Evolutionary conservation across 2,888 invertebrate species (phyloP).

Genomic region (Ectemnius lituratus): DNA sequence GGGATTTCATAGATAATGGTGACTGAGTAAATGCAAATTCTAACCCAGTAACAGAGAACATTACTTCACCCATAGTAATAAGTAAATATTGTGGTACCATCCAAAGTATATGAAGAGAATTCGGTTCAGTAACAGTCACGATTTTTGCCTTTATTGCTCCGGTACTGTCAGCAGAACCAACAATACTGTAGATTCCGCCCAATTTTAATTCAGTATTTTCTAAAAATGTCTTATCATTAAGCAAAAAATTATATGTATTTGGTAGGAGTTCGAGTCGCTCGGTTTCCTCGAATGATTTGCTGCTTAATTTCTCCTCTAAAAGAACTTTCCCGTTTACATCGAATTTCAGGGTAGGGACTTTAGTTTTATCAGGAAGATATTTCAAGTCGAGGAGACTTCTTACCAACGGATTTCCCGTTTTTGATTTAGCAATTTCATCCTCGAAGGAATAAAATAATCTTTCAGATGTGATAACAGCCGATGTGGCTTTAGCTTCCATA

Average conservation of each 20-base stretch:
- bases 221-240: constrained; percentile 73
- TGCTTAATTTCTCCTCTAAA: background rate
- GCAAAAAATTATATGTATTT: constrained; percentile 75
- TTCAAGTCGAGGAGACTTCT: constrained; percentile 71
- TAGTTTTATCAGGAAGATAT: background rate
- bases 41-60: constrained; percentile 97
- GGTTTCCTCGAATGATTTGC: background rate
- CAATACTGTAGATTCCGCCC: constrained; percentile 84
- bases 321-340: background rate
- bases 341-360: constrained; percentile 10
- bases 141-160: constrained; percentile 51
- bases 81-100: constrained; percentile 95
- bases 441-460: constrained; percentile 27
- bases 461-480: constrained; percentile 45
- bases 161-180: constrained; percentile 73
- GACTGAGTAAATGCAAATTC: constrained; percentile 98
- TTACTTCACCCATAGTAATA: constrained; percentile 95
- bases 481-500: constrained; percentile 42
- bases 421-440: constrained; percentile 70
- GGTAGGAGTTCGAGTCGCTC: constrained; percentile 69
- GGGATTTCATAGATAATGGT: constrained; percentile 95
- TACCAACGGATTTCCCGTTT: constrained; percentile 71
- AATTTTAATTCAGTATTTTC: constrained; percentile 77
- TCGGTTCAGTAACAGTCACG: constrained; percentile 82
- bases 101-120: constrained; percentile 89